These are phyloP conservation scores for Cryptocephalus moraei DNA, from an alignment of 2,888 invertebrate species.

Conservation along the genomic window DNA sequence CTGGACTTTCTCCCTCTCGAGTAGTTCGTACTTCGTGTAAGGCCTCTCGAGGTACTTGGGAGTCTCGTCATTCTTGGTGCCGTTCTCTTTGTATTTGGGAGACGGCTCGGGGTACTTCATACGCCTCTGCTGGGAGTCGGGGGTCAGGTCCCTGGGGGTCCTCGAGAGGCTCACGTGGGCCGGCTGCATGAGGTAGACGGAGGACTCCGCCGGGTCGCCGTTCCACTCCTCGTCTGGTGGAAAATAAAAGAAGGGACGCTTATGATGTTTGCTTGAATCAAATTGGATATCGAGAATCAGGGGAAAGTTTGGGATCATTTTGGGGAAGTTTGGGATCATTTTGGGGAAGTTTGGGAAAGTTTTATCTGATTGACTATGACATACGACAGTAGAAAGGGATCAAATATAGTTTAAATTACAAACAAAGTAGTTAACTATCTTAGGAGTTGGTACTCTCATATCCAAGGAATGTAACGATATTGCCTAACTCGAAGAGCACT, in stretches of 20 bases:
- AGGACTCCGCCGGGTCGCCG: conserved; percentile 47
- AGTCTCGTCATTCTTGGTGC: conserved; percentile 15
- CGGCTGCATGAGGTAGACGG: conserved; percentile 51
- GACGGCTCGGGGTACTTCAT: conserved; percentile 12
- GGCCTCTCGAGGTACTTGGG: conserved; percentile 28
- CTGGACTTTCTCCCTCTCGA: too few relatives aligned
- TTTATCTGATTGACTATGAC: too few relatives aligned
- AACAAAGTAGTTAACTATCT: too few relatives aligned
- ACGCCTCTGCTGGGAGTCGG: conserved; percentile 15
- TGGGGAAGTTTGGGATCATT: too few relatives aligned
- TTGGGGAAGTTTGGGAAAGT: too few relatives aligned
- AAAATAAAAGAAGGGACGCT: conserved; percentile 18
- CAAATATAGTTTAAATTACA: too few relatives aligned
- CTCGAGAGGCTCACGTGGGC: conserved; percentile 33
- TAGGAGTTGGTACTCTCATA: too few relatives aligned
- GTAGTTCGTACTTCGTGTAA: conserved; percentile 18
- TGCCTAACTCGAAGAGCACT: too few relatives aligned
- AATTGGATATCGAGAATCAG: too few relatives aligned
- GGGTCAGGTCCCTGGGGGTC: conserved; percentile 22
- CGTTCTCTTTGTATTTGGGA: conserved; percentile 29
- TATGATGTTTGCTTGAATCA: not conserved
- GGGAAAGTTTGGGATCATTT: too few relatives aligned
- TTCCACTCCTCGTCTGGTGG: conserved; percentile 69
- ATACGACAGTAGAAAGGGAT: too few relatives aligned
- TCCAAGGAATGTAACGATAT: too few relatives aligned